Evolutionary conservation across 2,113 vertebrate species (phyloP), one percentile per base, ranked within the genome.

Genomic region (Oncorhynchus kisutch): DNA sequence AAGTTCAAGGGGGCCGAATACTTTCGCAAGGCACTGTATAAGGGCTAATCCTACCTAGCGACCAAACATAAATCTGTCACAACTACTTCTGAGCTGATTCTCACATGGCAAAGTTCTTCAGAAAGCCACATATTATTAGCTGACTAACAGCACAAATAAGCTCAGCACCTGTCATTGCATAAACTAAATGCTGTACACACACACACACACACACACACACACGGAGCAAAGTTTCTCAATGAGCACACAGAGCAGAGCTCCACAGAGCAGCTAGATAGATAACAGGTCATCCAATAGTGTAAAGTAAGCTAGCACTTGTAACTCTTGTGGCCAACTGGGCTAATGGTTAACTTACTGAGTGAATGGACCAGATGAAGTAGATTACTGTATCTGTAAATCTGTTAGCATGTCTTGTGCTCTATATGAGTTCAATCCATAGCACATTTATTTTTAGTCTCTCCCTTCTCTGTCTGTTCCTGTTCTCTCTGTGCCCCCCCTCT

Each of bases 331-430:
- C 62, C 70, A 67, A 77, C 80, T 12, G 48, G 20, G 74, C 88
- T 90, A 76, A 90, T 90, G 80, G 90, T 89, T 92, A 91, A 91
- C 87, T 71, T 45, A 45, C 39, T 45, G 39, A 45, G 39, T 45
- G 39, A 45, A 45, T 45, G 39, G 79, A 79, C 74, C 49, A 24
- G n/a, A 64, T 25, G 2, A n/a, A 64, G 25, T 22, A 8, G 24
- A 9, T 45, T 45, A 25, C 20, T 64, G 51, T 54, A 54, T 18
- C 12, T 5, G 18, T 54, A 18, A 18, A 54, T 54, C 12, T 54
- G 51, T 16, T 54, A 18, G 5, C 12, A 54, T 54, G 16, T 14
- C 12, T 16, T 54, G 1, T 18, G 16, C 16, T 54, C 16, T 13
- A 54, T 18, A 54, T 54, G 51, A 54, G 51, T 54, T 54, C 51